Conservation (phyloP, 2,888 invertebrate species). For the Trissolcus brochymenae region DNA sequence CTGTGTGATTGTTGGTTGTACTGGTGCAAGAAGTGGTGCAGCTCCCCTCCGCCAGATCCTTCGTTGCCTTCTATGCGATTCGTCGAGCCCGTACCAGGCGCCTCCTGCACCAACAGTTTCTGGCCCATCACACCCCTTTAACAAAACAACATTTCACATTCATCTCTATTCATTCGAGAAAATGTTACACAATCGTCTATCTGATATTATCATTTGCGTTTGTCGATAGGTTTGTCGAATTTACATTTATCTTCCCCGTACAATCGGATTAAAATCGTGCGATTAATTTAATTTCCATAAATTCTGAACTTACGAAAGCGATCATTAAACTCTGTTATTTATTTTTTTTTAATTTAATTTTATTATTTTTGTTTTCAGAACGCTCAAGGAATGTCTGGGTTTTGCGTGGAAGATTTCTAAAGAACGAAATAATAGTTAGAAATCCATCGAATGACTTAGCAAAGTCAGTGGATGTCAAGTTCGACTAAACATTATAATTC, state of each 20-base stretch:
- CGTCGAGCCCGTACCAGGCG: constrained; percentile 69
- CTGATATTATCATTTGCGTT: constrained; percentile 3
- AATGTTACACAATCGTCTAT: constrained; percentile 4
- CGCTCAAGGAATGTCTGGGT: too few species aligned
- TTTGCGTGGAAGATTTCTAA: too few species aligned
- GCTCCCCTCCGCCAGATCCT: constrained; percentile 77
- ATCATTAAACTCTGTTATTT: too few species aligned
- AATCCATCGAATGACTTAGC: too few species aligned
- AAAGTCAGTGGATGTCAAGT: background rate
- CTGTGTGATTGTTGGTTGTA: constrained; percentile 75
- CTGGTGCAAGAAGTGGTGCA: constrained; percentile 75
- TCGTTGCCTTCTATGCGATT: constrained; percentile 74
- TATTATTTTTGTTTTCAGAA: too few species aligned
- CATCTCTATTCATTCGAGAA: constrained; percentile 43
- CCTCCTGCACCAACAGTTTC: constrained; percentile 74
- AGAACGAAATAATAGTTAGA: too few species aligned
- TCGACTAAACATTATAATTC: constrained; percentile 8
- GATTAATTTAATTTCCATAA: background rate
- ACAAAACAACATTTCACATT: constrained; percentile 54
- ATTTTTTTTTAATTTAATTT: too few species aligned
- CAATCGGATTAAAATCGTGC: background rate
- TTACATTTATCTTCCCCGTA: background rate
- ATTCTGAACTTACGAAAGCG: too few species aligned
- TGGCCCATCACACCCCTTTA: constrained; percentile 75
- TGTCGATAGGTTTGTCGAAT: background rate